Base-by-base conservation (phyloP, 2,113 vertebrate species). In the Phrynosoma platyrhinos region DNA sequence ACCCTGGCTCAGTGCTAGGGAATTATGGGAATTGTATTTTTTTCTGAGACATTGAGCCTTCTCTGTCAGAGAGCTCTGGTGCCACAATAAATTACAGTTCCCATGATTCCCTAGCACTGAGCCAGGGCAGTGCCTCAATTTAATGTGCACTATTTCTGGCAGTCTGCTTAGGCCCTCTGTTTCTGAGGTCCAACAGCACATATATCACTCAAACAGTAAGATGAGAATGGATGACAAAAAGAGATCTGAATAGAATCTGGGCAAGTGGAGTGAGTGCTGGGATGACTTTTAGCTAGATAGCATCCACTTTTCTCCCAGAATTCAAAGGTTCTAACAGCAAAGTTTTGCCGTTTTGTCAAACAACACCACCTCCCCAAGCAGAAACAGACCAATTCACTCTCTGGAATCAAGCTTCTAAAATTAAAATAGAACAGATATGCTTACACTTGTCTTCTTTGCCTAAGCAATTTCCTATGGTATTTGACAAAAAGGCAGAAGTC, bases 381-480 rank as follows among this genome's bases (percentile, higher is more conserved):
- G 84, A 21, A 69, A 81, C 83, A 81, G 86, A 13, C 53, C 84
- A 91, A 94, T 88, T 88, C 89, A 90, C 89, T 82, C 93, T 88
- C 81, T 5, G 0, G 40, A 77, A 92, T 78, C 78, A 89, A 86
- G 90, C 91, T 89, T 90, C 90, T 94, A 93, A 40, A 87, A 85
- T 88, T 92, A 90, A 7, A 79, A 84, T 82, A 55, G 84, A 66
- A 75, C 75, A 88, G 75, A 94, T 92, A 92, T 79, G 87, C 75
- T 77, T 88, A 30, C 92, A 94, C 32, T 91, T 86, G 75, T 86
- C 92, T 94, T 90, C 89, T 85, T 87, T 90, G 91, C 90, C 93
- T 91, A 94, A 94, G 90, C 85, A 86, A 94, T 95, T 95, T 95
- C 94, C 93, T 93, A 89, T 58, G 83, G 89, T 90, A 92, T 94